Base-by-base conservation (phyloP, 2,113 vertebrate genomes). In the Ardeotis arabs region DNA sequence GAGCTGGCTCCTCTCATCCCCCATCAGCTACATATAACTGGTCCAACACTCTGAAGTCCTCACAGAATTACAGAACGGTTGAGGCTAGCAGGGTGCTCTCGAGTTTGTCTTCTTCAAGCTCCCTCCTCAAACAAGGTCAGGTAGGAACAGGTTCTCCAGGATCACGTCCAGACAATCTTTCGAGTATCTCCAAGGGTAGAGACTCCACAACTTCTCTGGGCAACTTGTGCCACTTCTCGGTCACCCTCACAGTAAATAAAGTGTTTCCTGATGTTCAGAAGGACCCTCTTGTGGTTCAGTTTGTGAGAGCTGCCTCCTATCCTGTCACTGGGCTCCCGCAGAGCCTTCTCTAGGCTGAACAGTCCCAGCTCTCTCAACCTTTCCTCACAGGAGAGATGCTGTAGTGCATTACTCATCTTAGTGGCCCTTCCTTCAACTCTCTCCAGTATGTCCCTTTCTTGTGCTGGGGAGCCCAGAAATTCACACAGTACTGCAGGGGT, bases 271-370 rank as follows among this genome's bases (percentile, higher is more conserved):
- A 63, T 12, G 15, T 39, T 78, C 49, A 47, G 49, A 95, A 35
- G 29, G 15, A 83, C 47, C 11, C 27, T 67, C 53, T 29, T 28
- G 23, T 22, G 23, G 58, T 44, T 87, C 81, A 63, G 31, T 68
- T 37, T 56, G 72, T 37, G 22, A 28, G 68, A 31, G 24, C 0
- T 69, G 66, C 17, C 49, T 73, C 73, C 52, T 44, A 24, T 33
- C 49, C 50, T 7, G 1, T 31, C 53, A 55, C 0, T 14, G 41
- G 41, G 41, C 41, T 33, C 24, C 27, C 44, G 17, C 0, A 2
- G 18, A 29, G 62, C 15, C 47, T 5, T 19, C 60, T 31, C 63
- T 59, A 44, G 39, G 21, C n/a, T 63, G 49, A 55, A 39, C 5
- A 24, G 27, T 7, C 16, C 14, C 73, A 53, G 41, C 21, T 49